Evolutionary conservation across 2,797 vertebrate species (phyloP).

Genomic region (Smutsia temminckii): DNA sequence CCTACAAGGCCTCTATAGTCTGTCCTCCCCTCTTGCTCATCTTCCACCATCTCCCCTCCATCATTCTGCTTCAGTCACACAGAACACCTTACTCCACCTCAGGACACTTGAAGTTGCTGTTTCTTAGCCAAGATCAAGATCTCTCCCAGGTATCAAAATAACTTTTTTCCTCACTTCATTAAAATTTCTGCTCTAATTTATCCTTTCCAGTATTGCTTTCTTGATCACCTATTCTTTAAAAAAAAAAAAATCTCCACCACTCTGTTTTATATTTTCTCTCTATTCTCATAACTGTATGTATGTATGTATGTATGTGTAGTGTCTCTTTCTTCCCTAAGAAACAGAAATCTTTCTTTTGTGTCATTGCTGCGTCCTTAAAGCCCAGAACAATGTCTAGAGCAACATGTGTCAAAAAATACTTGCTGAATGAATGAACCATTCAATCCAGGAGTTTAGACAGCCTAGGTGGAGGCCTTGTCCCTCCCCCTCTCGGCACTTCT

Average conservation of each 20-base stretch:
- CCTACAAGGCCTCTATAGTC: background rate
- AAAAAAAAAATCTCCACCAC: background rate
- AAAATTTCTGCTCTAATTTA: background rate
- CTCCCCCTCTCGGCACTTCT: background rate
- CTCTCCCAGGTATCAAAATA: background rate
- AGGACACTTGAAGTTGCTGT: background rate
- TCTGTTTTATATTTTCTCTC: background rate
- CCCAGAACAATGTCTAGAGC: background rate
- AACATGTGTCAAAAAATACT: background rate
- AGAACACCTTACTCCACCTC: background rate
- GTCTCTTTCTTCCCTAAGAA: background rate
- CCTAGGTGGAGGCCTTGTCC: background rate
- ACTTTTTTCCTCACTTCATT: background rate
- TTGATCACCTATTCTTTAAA: background rate
- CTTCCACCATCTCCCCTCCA: background rate
- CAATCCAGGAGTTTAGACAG: background rate
- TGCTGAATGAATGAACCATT: background rate
- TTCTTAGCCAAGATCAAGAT: background rate
- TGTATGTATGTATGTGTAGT: background rate
- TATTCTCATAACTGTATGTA: background rate
- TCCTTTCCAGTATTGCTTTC: background rate
- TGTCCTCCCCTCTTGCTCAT: background rate
- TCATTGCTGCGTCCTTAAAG: background rate
- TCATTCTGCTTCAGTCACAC: background rate
- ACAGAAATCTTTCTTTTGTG: background rate